phyloP scores from a whole-genome alignment of 2,113 vertebrate genomes.

The Campylomormyrus numenius region DNA sequence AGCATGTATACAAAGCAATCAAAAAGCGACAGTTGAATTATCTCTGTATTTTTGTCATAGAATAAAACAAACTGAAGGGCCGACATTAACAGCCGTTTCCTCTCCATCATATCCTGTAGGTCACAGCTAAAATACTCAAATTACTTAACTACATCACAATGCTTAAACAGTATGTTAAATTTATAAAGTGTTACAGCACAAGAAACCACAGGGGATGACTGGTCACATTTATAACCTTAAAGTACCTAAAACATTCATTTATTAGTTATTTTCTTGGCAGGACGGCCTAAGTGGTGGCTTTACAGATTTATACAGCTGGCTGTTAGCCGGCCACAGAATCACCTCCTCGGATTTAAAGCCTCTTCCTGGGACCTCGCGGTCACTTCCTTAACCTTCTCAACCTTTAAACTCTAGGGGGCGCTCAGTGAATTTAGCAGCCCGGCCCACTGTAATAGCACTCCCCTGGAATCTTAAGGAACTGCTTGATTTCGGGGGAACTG shows the following conservation, averaged over 20 bases:
- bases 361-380: background rate
- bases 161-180: background rate
- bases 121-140: background rate
- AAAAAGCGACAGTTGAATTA: background rate
- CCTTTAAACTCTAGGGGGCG: constrained; percentile 10
- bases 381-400: constrained; percentile 7
- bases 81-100: background rate
- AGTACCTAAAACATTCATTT: background rate
- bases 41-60: background rate
- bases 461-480: background rate
- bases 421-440: background rate
- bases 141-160: background rate
- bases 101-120: background rate
- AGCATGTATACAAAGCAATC: background rate
- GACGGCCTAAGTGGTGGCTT: background rate
- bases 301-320: background rate
- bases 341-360: background rate
- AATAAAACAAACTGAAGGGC: background rate
- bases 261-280: constrained; percentile 4
- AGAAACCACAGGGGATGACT: background rate
- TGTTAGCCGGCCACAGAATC: background rate
- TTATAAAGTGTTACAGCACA: background rate
- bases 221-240: constrained; percentile 2
- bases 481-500: background rate
- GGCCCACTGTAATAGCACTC: background rate